phyloP scores from a whole-genome alignment of 2,113 vertebrate species.

The Clarias batrachus region DNA sequence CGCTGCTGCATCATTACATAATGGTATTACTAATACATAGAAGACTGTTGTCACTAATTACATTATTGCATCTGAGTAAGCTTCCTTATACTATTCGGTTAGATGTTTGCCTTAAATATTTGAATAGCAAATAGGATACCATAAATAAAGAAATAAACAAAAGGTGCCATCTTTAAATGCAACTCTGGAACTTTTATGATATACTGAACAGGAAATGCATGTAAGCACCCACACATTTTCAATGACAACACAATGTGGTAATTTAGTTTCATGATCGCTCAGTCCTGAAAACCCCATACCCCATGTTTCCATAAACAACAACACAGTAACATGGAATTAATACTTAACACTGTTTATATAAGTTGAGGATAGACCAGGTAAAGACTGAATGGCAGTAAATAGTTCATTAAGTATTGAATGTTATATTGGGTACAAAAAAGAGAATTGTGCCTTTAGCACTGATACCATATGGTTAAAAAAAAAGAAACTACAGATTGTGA shows the following conservation, averaged over 20 bases:
- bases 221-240: conserved; percentile 30
- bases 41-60: not conserved
- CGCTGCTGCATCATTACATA: not conserved
- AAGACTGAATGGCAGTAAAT: not conserved
- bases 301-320: not conserved
- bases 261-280: conserved; percentile 27
- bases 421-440: too few species aligned
- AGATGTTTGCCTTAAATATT: not conserved
- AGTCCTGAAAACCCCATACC: conserved; percentile 33
- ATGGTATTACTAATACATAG: not conserved
- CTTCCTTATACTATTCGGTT: too few species aligned
- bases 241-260: conserved; percentile 27
- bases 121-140: not conserved
- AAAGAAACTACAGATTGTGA: too few species aligned
- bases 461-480: too few species aligned
- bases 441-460: too few species aligned
- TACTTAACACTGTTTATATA: not conserved
- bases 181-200: conserved; percentile 47
- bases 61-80: too few species aligned
- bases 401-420: not conserved
- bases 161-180: conserved; percentile 1
- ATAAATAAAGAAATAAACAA: not conserved
- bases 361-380: not conserved
- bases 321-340: not conserved
- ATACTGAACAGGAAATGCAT: conserved; percentile 35